These are phyloP conservation scores for Halichoerus grypus DNA, from an alignment of 2,113 vertebrate species.

Conservation along the genomic window DNA sequence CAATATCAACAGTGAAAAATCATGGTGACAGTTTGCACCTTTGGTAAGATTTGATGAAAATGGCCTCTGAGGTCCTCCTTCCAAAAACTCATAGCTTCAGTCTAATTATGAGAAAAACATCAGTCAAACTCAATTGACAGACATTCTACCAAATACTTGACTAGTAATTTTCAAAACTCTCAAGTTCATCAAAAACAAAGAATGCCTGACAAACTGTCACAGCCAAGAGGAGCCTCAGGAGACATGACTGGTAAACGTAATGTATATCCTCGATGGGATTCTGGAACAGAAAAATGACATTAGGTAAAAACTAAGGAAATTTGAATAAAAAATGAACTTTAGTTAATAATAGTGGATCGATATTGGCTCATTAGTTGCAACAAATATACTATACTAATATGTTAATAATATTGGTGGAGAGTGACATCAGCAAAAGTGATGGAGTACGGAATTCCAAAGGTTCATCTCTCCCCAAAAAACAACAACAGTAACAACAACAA, in stretches of 20 bases:
- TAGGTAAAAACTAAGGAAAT: background rate
- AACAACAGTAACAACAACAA: background rate
- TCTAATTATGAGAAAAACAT: background rate
- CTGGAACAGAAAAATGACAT: background rate
- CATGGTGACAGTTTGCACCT: background rate
- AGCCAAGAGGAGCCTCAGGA: background rate
- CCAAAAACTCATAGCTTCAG: background rate
- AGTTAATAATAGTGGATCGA: background rate
- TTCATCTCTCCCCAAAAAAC: background rate
- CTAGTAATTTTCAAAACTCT: background rate
- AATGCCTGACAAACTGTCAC: background rate
- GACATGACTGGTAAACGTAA: background rate
- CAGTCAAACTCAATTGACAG: background rate
- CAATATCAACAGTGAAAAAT: background rate
- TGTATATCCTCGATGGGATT: background rate
- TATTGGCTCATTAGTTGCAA: background rate
- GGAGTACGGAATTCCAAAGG: background rate
- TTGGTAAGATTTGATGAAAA: background rate
- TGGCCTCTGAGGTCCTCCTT: background rate
- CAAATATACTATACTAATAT: background rate
- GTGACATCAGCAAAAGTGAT: background rate
- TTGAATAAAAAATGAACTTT: background rate
- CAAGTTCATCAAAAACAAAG: background rate
- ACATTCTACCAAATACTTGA: background rate
- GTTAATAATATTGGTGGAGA: background rate